Percentiles rank a stretch among this genome's conserved stretches.
phyloP scores from a whole-genome alignment of 2,888 invertebrate species.

The Dione juno region DNA sequence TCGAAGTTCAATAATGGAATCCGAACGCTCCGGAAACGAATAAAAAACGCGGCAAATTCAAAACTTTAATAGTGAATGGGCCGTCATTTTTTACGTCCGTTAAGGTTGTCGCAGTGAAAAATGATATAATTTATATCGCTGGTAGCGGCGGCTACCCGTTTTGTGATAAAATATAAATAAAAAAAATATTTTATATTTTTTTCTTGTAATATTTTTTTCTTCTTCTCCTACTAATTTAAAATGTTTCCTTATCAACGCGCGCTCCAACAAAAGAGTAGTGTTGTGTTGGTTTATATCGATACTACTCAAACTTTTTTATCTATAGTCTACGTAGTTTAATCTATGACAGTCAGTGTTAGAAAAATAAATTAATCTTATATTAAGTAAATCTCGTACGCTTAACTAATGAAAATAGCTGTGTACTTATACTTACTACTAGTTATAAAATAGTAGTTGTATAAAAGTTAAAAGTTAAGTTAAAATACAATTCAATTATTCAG shows the following conservation, averaged over 20 bases:
- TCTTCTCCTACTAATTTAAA: constrained; percentile 81
- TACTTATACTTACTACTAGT: no score
- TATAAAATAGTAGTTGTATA: no score
- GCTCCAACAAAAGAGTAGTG: constrained; percentile 75
- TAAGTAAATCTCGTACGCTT: no score
- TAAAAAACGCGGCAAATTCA: constrained; percentile 82
- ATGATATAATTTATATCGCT: constrained; percentile 83
- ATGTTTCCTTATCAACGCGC: constrained; percentile 83
- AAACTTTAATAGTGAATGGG: constrained; percentile 77
- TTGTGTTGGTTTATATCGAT: constrained; percentile 48
- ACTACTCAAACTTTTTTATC: constrained; percentile 51
- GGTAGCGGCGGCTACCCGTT: constrained; percentile 82
- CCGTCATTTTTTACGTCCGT: constrained; percentile 82
- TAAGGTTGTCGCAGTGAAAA: constrained; percentile 82
- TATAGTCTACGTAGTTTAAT: neutral
- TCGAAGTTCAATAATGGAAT: constrained; percentile 68
- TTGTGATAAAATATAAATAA: constrained; percentile 82
- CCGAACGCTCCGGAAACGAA: constrained; percentile 78
- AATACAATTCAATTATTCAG: no score
- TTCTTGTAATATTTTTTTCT: constrained; percentile 75
- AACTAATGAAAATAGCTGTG: no score
- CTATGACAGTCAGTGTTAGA: no score
- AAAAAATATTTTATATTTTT: constrained; percentile 58
- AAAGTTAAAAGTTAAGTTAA: no score
- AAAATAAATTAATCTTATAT: no score